Evolutionary conservation across 1,140 invertebrate genomes (phyloP).

Genomic region (Zaprionus africanus): DNA sequence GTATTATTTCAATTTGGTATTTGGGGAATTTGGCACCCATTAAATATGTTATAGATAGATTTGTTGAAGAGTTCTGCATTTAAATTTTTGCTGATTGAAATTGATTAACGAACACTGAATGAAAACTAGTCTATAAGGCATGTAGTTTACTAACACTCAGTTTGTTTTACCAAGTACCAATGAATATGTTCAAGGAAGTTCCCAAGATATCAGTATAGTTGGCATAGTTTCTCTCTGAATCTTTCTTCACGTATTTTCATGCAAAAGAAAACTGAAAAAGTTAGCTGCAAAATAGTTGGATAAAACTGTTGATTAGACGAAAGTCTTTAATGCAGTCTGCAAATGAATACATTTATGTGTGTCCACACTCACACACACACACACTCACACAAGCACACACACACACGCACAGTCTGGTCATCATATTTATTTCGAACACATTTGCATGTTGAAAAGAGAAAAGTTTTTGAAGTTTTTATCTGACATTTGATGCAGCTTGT

Average conservation of each 20-base stretch:
- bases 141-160: too few species aligned
- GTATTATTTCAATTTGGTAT: slow-evolving; percentile 3
- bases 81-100: too few species aligned
- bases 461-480: slow-evolving; percentile 16
- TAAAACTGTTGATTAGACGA: background rate
- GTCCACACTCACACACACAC: background rate
- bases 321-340: background rate
- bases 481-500: slow-evolving; percentile 8
- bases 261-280: background rate
- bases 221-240: too few species aligned
- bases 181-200: too few species aligned
- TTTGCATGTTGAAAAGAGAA: slow-evolving; percentile 1
- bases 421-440: slow-evolving; percentile 9
- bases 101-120: too few species aligned
- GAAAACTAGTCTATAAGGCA: too few species aligned
- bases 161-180: too few species aligned
- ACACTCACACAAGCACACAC: background rate
- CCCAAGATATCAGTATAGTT: too few species aligned
- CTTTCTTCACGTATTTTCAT: too few species aligned
- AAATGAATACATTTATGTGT: background rate
- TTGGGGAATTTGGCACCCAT: background rate
- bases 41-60: background rate
- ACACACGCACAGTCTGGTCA: background rate
- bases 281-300: background rate
- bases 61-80: too few species aligned